phyloP scores from a whole-genome alignment of 2,888 invertebrate species.

The Rhaphigaster nebulosa region DNA sequence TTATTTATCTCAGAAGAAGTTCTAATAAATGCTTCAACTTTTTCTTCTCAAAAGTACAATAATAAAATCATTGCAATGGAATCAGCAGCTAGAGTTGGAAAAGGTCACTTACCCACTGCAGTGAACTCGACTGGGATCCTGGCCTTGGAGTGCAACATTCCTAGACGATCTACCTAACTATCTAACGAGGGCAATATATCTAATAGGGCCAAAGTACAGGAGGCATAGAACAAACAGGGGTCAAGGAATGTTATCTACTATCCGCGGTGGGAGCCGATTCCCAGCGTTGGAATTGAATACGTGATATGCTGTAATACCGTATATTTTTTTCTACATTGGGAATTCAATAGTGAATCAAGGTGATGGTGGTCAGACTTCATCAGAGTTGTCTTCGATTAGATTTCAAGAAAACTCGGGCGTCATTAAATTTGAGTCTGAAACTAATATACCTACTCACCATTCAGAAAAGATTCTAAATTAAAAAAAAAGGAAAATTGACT shows the following conservation, averaged over 20 bases:
- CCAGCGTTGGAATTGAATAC: not conserved
- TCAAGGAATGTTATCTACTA: not conserved
- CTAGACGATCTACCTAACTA: not conserved
- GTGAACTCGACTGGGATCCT: not conserved
- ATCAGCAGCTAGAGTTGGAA: not conserved
- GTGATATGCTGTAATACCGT: not conserved
- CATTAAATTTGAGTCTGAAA: not conserved
- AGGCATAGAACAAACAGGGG: not conserved
- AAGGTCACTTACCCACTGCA: not conserved
- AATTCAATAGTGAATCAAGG: not conserved
- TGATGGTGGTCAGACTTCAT: not conserved
- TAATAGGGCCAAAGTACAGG: not conserved
- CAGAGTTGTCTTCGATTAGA: not conserved
- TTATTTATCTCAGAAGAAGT: too few species aligned
- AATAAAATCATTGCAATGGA: not conserved
- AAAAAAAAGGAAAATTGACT: too few species aligned
- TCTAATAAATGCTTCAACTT: too few species aligned
- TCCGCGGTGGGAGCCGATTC: not conserved
- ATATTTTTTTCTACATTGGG: not conserved
- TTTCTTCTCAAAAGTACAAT: too few species aligned
- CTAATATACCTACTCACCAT: too few species aligned
- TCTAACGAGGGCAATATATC: slow-evolving; percentile 11
- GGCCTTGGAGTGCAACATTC: not conserved
- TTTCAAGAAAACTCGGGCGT: not conserved
- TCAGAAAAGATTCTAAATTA: too few species aligned